Evolutionary conservation across 2,113 vertebrate species (phyloP), one percentile per base, ranked within the genome.

Genomic region (Recurvirostra avosetta): DNA sequence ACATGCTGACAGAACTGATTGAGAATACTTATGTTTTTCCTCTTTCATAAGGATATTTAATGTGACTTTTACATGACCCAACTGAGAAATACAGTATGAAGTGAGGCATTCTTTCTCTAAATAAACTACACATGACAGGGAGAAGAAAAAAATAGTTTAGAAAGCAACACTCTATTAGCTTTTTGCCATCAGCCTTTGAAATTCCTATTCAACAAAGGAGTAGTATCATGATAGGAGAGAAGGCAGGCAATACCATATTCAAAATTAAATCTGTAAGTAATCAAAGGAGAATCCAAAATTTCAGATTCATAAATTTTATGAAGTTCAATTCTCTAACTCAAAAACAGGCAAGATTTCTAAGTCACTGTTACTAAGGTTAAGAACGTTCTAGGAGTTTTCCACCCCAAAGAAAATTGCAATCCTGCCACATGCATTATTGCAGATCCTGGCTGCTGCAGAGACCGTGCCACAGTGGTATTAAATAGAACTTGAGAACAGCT

Each of bases 401-500:
- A 83, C 19, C 19, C 14, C n/a, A n/a, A 43, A 62, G 47, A 61
- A 65, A 66, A 30, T 9, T 50, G 22, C 23, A 73, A 5, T 22
- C 34, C 43, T 52, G 41, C 25, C 32, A 62, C 56, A 6, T 2
- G 23, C 22, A 12, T 18, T 18, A 30, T 32, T 8, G 40, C 12
- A 55, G 40, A 49, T 29, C 32, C n/a, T 18, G 5, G 32, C 49
- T 63, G 47, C 62, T 40, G 26, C 50, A 50, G 38, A 58, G n/a
- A n/a, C 16, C 19, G 5, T 10, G 9, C 13, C 56, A 26, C 27
- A 34, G n/a, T 4, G 12, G 23, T 53, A 49, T 18, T 10, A 58
- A n/a, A 26, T 15, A 59, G 25, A 77, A 47, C 27, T 12, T 4
- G 9, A 38, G 13, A 32, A 29, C 0, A 2, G 41, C 15, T n/a